Base-by-base conservation (phyloP, 2,113 vertebrate species). In the Corythoichthys intestinalis region DNA sequence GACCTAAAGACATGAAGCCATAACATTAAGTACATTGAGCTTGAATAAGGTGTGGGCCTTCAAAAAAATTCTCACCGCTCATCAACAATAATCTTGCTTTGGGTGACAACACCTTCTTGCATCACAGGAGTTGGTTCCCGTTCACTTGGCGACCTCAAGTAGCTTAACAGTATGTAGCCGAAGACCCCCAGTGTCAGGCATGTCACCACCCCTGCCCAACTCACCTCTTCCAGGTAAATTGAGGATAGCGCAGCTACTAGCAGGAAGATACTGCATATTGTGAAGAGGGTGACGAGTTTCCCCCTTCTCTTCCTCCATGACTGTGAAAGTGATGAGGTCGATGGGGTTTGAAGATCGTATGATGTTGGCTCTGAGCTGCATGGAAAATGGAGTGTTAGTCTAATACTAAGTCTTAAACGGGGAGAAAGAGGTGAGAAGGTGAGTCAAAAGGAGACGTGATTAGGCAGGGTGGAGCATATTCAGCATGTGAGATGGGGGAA, bases 201-300 rank as follows among this genome's bases (percentile, higher is more conserved):
- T 41, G 85, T 46, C 15, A 82, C 49, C 60, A 88, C 67, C 13
- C 88, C 39, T 75, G 77, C 75, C 75, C 54, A 76, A 69, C 58
- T 62, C 41, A 80, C 56, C 8, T 87, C 77, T 14, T 44, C 1
- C 70, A 70, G 60, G 3, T 53, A 14, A 34, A 67, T 41, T 35
- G 74, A 84, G 46, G 71, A 90, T 79, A 90, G 50, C 6, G 50
- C 78, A 49, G 57, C 79, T 0, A 68, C 72, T 0, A 83, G 56
- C 49, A 69, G 67, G 1, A 90, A 56, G 34, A 68, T 65, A 35
- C 17, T 56, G 69, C 86, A 83, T 41, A 48, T 65, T 14, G 20
- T 71, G 47, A 69, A 74, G 17, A 52, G 54, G 37, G 0, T 48
- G 35, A 65, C 48, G 10, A 38, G 14, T 7, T 28, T 47, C 17